phyloP scores from a whole-genome alignment of 2,797 vertebrate species.

The Discoglossus pictus region DNA sequence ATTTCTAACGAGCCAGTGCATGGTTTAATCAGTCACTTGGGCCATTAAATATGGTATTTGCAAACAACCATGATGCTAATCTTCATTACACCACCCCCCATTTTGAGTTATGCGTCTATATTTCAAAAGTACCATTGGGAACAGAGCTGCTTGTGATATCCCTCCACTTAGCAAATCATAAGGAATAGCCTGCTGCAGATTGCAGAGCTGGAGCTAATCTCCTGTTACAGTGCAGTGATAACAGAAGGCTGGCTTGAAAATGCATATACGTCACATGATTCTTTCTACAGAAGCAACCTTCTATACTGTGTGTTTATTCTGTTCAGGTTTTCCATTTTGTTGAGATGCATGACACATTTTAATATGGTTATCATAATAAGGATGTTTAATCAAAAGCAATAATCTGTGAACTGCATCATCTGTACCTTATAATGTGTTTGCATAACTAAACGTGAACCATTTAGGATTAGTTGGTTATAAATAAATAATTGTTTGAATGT shows the following conservation, averaged over 20 bases:
- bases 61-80: slow-evolving; percentile 11
- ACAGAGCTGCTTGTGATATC: slow-evolving; percentile 27
- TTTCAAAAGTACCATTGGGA: slow-evolving; percentile 24
- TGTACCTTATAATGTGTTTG: too few species aligned
- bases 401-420: too few species aligned
- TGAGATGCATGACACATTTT: too few species aligned
- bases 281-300: too few species aligned
- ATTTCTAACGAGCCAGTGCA: slow-evolving; percentile 6
- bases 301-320: too few species aligned
- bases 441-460: too few species aligned
- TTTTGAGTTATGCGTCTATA: slow-evolving; percentile 15
- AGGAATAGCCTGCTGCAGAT: slow-evolving; percentile 29
- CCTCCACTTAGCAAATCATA: slow-evolving; percentile 31
- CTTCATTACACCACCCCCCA: slow-evolving; percentile 26
- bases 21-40: slow-evolving; percentile 14
- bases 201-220: slow-evolving; percentile 22
- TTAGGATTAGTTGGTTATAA: too few species aligned
- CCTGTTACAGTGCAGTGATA: not conserved
- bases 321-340: too few species aligned
- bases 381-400: too few species aligned
- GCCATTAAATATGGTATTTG: slow-evolving; percentile 36
- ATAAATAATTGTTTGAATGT: too few species aligned
- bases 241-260: not conserved
- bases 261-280: slow-evolving; percentile 1
- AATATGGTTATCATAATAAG: too few species aligned